A percentile compares a stretch with the other conserved stretches of the same genome.
Evolutionary conservation across 1,140 invertebrate species (phyloP).

Genomic region (Drosophila trapezifrons): DNA sequence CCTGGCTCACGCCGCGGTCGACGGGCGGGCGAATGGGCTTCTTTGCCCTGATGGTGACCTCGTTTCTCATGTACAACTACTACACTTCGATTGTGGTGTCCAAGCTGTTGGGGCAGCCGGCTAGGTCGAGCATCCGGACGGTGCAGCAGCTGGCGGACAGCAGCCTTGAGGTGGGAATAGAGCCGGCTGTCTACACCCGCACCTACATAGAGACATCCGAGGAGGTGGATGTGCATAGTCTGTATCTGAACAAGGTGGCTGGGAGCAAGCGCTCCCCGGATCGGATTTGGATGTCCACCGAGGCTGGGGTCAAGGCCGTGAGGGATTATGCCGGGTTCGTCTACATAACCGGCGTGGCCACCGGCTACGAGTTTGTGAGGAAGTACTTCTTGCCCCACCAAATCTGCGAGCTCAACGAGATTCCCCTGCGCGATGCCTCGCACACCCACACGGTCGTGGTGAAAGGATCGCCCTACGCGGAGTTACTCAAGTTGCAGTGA

Average conservation of each 20-base stretch:
- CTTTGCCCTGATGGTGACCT: constrained; percentile 65
- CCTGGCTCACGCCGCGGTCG: constrained; percentile 67
- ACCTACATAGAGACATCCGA: constrained; percentile 56
- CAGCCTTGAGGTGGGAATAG: constrained; percentile 65
- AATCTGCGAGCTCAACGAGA: constrained; percentile 77
- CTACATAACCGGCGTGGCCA: constrained; percentile 65
- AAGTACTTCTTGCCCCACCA: constrained; percentile 69
- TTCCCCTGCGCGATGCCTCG: constrained; percentile 59
- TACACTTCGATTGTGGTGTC: constrained; percentile 81
- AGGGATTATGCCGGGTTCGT: constrained; percentile 67
- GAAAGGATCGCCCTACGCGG: constrained; percentile 62
- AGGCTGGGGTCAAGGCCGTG: constrained; percentile 59
- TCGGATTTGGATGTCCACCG: constrained; percentile 57
- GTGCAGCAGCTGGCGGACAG: constrained; percentile 77
- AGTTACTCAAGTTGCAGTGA: constrained; percentile 61
- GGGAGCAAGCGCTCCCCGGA: constrained; percentile 39
- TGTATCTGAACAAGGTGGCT: constrained; percentile 60
- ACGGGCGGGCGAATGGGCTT: constrained; percentile 76
- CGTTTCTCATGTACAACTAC: constrained; percentile 79
- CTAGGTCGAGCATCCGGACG: constrained; percentile 70
- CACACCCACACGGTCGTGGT: constrained; percentile 30
- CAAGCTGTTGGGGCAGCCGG: constrained; percentile 60
- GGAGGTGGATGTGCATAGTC: constrained; percentile 36
- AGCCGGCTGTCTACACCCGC: constrained; percentile 61
- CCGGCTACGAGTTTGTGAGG: constrained; percentile 59